A percentile compares a stretch with the other conserved stretches of the same genome.
Evolutionary conservation across 2,888 invertebrate genomes (phyloP).

Genomic region (Metopia argyrocephala): DNA sequence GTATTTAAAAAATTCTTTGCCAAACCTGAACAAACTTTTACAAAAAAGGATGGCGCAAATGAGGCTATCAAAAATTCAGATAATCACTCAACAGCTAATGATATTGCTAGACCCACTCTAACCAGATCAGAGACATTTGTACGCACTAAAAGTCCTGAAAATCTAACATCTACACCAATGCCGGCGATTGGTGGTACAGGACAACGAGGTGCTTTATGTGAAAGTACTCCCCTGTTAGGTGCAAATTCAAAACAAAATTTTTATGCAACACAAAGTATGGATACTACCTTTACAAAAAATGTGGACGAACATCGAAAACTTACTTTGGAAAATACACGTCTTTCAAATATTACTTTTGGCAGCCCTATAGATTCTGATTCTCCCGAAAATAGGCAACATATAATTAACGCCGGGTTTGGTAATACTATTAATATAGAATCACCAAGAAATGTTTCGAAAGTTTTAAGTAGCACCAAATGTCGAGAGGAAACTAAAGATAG

Average conservation of each 20-base stretch:
- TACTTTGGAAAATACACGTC: constrained; percentile 46
- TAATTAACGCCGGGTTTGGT: constrained; percentile 20
- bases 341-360: constrained; percentile 60
- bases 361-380: constrained; percentile 63
- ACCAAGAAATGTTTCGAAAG: constrained; percentile 32
- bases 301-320: constrained; percentile 36
- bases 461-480: constrained; percentile 29
- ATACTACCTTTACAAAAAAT: constrained; percentile 41
- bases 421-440: constrained; percentile 35
- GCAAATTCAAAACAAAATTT: constrained; percentile 47
- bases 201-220: constrained; percentile 50
- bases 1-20: constrained; percentile 74
- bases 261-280: constrained; percentile 66
- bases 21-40: constrained; percentile 65
- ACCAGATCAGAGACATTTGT: constrained; percentile 77
- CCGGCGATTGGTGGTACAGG: constrained; percentile 24
- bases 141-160: constrained; percentile 70
- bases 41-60: constrained; percentile 4
- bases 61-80: too few species aligned
- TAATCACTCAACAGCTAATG: constrained; percentile 47
- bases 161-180: constrained; percentile 62
- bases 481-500: constrained; percentile 18
- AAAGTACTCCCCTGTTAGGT: constrained; percentile 63
- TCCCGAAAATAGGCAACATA: constrained; percentile 22
- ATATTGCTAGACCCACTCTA: constrained; percentile 67